These are phyloP conservation scores for Orthosia gothica DNA, from an alignment of 2,888 invertebrate genomes.

Conservation along the genomic window DNA sequence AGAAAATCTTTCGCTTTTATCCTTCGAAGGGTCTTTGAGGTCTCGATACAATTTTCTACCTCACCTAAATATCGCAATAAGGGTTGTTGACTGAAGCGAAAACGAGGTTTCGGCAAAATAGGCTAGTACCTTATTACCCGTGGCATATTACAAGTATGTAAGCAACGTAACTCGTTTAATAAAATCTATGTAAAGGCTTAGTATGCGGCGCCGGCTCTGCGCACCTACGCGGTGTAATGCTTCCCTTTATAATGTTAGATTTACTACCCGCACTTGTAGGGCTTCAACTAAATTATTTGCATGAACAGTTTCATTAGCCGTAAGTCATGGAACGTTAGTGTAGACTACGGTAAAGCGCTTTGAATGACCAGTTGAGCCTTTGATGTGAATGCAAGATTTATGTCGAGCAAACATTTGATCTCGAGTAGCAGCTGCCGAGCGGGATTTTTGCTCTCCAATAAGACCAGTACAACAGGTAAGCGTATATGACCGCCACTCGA, in stretches of 20 bases:
- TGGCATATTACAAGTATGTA: slow-evolving; percentile 64
- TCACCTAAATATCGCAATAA: slow-evolving; percentile 47
- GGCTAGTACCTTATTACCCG: slow-evolving; percentile 70
- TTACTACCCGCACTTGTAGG: slow-evolving; percentile 52
- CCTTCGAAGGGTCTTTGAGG: slow-evolving; percentile 30
- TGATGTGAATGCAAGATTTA: slow-evolving; percentile 44
- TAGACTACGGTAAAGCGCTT: slow-evolving; percentile 29
- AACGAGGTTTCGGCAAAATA: slow-evolving; percentile 65
- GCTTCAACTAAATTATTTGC: slow-evolving; percentile 61
- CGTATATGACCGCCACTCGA: slow-evolving; percentile 42
- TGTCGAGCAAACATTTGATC: slow-evolving; percentile 35
- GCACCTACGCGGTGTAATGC: slow-evolving; percentile 59
- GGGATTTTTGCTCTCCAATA: slow-evolving; percentile 33
- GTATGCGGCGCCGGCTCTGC: slow-evolving; percentile 48
- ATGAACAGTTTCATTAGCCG: slow-evolving; percentile 41
- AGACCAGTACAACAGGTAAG: slow-evolving; percentile 40
- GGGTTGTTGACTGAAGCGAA: slow-evolving; percentile 60
- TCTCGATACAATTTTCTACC: slow-evolving; percentile 44
- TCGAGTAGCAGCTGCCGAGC: slow-evolving; percentile 39
- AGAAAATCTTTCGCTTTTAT: slow-evolving; percentile 20
- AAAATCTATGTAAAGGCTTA: slow-evolving; percentile 71
- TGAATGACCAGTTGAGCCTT: slow-evolving; percentile 33
- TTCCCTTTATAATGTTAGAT: slow-evolving; percentile 62
- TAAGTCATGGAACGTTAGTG: slow-evolving; percentile 25
- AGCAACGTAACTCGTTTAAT: slow-evolving; percentile 66